phyloP scores from a whole-genome alignment of 2,113 vertebrate genomes.

The Alexandromys fortis region DNA sequence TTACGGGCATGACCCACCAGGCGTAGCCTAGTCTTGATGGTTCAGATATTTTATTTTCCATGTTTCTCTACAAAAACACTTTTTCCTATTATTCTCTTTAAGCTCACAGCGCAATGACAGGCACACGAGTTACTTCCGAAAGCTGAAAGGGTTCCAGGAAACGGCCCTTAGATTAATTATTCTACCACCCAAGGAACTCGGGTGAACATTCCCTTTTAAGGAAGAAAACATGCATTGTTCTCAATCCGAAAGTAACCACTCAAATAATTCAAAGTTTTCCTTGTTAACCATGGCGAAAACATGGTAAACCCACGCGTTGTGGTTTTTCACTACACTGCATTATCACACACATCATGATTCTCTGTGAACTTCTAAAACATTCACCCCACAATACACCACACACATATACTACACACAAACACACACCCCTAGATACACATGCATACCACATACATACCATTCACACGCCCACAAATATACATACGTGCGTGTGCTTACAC shows the following conservation, averaged over 20 bases:
- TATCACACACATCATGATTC: not conserved
- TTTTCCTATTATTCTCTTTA: constrained; percentile 20
- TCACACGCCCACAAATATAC: not conserved
- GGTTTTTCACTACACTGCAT: not conserved
- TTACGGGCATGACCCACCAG: not conserved
- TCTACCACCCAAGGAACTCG: constrained; percentile 4
- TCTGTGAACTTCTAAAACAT: not conserved
- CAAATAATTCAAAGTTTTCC: constrained; percentile 20
- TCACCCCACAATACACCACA: not conserved
- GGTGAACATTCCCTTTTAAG: not conserved
- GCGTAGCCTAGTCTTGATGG: not conserved
- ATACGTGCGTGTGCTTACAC: not conserved
- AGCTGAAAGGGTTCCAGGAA: not conserved
- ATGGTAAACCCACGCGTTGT: not conserved
- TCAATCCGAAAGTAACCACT: not conserved
- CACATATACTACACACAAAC: not conserved
- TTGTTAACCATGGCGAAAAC: not conserved
- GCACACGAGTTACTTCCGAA: not conserved
- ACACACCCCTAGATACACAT: not conserved
- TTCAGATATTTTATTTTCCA: not conserved
- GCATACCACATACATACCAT: not conserved
- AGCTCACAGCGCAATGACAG: not conserved
- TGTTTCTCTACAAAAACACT: constrained; percentile 21
- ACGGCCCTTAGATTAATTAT: constrained; percentile 34
- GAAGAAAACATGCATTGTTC: not conserved